These are phyloP conservation scores for Cyprinella venusta DNA, from an alignment of 2,797 vertebrate genomes.

Conservation along the genomic window DNA sequence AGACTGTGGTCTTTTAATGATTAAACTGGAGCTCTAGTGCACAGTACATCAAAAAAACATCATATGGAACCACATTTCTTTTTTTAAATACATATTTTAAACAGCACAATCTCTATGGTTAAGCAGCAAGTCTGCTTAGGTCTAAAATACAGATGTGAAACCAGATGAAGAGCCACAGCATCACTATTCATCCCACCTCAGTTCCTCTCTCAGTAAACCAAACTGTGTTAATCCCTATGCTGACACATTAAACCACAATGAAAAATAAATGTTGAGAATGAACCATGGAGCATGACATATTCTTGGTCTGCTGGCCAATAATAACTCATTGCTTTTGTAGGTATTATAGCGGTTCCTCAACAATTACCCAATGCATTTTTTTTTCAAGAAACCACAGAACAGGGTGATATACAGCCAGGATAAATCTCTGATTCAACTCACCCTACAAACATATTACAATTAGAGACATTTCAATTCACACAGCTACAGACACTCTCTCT, in stretches of 20 bases:
- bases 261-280: slow-evolving; percentile 16
- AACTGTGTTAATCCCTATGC: slow-evolving; percentile 1
- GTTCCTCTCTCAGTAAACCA: slow-evolving; percentile 18
- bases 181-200: slow-evolving; percentile 3
- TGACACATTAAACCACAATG: slow-evolving; percentile 7
- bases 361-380: slow-evolving; percentile 3
- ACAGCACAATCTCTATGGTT: neutral
- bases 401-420: neutral
- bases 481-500: neutral
- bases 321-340: neutral
- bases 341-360: neutral
- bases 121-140: neutral
- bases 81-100: neutral
- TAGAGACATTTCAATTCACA: neutral
- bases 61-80: neutral
- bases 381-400: slow-evolving; percentile 9
- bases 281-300: neutral
- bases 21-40: no score
- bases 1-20: no score
- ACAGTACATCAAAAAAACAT: neutral
- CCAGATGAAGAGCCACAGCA: neutral
- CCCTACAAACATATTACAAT: slow-evolving; percentile 3
- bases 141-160: neutral
- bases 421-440: slow-evolving; percentile 11
- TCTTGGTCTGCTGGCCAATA: neutral